Percentiles rank a stretch among this genome's conserved stretches.
These are phyloP conservation scores for Folsomia manolachei DNA, from an alignment of 2,888 invertebrate genomes.

Conservation along the genomic window DNA sequence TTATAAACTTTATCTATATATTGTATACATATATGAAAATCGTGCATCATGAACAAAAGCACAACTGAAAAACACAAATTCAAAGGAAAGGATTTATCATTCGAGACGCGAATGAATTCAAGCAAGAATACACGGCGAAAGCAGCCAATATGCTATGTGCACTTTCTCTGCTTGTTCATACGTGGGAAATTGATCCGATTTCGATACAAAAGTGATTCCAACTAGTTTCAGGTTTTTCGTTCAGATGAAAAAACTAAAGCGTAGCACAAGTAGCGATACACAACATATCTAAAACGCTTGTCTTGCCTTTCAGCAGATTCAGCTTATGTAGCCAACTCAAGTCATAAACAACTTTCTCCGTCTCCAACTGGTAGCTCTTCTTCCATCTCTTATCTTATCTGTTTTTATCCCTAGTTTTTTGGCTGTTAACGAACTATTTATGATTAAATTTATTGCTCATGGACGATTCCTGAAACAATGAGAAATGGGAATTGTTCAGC, in stretches of 20 bases:
- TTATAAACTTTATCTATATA: too few relatives aligned
- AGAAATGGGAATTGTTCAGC: not conserved
- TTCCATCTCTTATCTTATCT: too few relatives aligned
- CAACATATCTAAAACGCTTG: too few relatives aligned
- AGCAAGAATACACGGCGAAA: too few relatives aligned
- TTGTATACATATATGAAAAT: too few relatives aligned
- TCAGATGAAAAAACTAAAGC: not conserved
- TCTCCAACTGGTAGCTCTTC: too few relatives aligned
- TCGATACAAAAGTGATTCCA: not conserved
- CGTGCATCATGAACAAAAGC: too few relatives aligned
- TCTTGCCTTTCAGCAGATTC: not conserved
- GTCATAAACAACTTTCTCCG: constrained; percentile 15
- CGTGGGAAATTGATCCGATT: not conserved
- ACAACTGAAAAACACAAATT: too few relatives aligned
- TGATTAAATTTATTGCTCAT: constrained; percentile 6
- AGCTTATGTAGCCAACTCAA: constrained; percentile 12
- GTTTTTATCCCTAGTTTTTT: not conserved
- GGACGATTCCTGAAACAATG: not conserved
- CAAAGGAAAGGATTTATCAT: too few relatives aligned
- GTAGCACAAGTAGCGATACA: not conserved
- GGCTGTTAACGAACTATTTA: constrained; percentile 1
- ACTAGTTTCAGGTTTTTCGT: not conserved
- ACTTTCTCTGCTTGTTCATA: too few relatives aligned
- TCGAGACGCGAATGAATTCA: too few relatives aligned
- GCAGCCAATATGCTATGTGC: too few relatives aligned